Base-by-base conservation (phyloP, 2,888 invertebrate species). In the Rhorus exstirpatorius region DNA sequence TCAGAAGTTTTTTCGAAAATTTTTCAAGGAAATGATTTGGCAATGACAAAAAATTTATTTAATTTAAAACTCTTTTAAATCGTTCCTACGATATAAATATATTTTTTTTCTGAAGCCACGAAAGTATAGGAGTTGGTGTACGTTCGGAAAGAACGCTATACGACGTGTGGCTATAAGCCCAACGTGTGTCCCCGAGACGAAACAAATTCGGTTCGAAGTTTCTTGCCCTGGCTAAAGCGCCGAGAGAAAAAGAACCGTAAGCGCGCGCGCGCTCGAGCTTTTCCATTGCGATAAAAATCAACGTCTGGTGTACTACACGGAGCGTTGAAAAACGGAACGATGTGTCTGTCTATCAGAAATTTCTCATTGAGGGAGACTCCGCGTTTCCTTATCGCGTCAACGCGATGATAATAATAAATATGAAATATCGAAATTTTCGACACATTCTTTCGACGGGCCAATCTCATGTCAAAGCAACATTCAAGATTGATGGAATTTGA, bases 281-380 rank as follows among this genome's bases (percentile, higher is more conserved):
- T 46, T 63, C 58, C 41, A 41, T 58, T 55, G 41, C 65, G 70
- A 80, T 80, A 70, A 80, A 75, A 75, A 75, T 80, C 74, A 80
- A 65, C 61, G 75, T 70, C 79, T 68, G 63, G 53, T 61, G 53
- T 46, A 41, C 41, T n/a, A 14, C 65, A 17, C 44, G 8, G 10
- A 55, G 35, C 49, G 51, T 24, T 65, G n/a, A n/a, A n/a, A n/a
- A 63, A 31, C 17, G 31, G 24, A 63, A 55, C 68, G 60, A 68
- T 38, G 74, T 55, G 74, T 21, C 68, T 67, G 60, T n/a, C n/a
- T n/a, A n/a, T 41, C 79, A 65, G 58, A 63, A 79, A 65, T 65
- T 58, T 19, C 21, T 46, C 38, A 38, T 38, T 19, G 55, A 35
- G 46, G 58, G 26, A 63, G 10, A 58, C 46, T 31, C 53, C 55